Base-by-base conservation (phyloP, 37 sponge, comb jelly and placozoan genomes). In the Eunapius fragilis region DNA sequence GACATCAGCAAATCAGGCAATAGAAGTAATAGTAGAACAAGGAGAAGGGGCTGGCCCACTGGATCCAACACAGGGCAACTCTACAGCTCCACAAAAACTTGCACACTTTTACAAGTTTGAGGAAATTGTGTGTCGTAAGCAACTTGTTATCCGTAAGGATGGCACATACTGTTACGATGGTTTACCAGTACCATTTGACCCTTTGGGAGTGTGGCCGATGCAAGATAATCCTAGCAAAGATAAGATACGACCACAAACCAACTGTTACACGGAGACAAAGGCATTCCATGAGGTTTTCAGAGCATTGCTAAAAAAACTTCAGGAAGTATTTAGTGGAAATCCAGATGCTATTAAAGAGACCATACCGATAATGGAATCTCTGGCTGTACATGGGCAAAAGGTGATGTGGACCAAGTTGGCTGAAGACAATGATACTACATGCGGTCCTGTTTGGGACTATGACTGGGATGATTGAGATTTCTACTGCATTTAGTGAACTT, bases 161-260 rank as follows among this genome's bases (percentile, higher is more conserved):
- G 70, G 36, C 37, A 58, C 0, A 19, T 85, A 86, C 68, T n/a
- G 68, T 31, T 94, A 71, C 36, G 70, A 3, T 47, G 91, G 91
- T 28, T 78, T 12, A 32, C 38, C 74, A 0, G 84, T 94, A 48
- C 45, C 81, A 28, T 94, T 88, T 75, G 74, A 87, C 70, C 58
- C 84, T 25, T 23, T 17, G 36, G 91, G 94, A 41, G 91, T 94
- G 24, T 94, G 91, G 89, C 94, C 94, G 28, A 90, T 94, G 94
- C 70, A 75, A 23, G 69, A 67, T 33, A 84, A 94, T 70, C 94
- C 91, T 17, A 68, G 33, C 37, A 37, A 47, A 24, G 14, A 71
- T 0, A 68, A 72, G 17, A 45, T 90, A 3, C 37, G 30, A n/a
- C 67, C 48, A n/a, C 41, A 72, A n/a, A 76, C 83, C 32, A 38